These are phyloP conservation scores for Sigmodon hispidus DNA, from an alignment of 2,113 vertebrate species.

Conservation along the genomic window DNA sequence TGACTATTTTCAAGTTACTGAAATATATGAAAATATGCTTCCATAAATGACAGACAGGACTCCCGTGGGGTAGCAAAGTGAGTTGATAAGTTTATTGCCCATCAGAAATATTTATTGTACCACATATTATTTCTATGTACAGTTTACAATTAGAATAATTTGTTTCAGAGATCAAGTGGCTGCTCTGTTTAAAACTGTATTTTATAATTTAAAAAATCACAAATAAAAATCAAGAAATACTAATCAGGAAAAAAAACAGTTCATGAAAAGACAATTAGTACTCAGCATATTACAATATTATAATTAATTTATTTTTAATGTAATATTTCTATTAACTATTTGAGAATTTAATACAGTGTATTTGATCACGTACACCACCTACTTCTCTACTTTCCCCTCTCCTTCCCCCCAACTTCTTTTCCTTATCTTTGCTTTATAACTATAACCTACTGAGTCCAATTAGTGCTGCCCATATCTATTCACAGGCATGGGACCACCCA, in stretches of 20 bases:
- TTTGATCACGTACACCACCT: background rate
- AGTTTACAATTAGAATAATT: conserved; percentile 27
- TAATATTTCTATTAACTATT: no score
- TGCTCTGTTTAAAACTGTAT: conserved; percentile 31
- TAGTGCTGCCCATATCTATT: background rate
- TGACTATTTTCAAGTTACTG: conserved; percentile 28
- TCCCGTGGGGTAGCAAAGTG: background rate
- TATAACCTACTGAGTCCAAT: background rate
- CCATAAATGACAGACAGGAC: background rate
- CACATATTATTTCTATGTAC: background rate
- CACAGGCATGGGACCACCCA: background rate
- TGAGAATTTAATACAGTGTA: background rate
- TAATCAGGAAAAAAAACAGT: conserved; percentile 48
- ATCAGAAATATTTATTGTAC: conserved; percentile 26
- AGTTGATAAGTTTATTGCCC: conserved; percentile 39
- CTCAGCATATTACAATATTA: background rate
- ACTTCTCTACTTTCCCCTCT: background rate
- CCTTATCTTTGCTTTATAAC: background rate
- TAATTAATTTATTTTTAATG: background rate
- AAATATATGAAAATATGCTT: background rate
- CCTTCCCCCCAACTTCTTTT: no score
- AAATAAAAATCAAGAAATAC: background rate
- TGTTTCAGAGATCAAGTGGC: conserved; percentile 47
- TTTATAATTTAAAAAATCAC: conserved; percentile 50
- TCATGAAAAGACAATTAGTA: conserved; percentile 21